These are phyloP conservation scores for Aldabrachelys gigantea DNA, from an alignment of 2,113 vertebrate genomes.

Conservation along the genomic window DNA sequence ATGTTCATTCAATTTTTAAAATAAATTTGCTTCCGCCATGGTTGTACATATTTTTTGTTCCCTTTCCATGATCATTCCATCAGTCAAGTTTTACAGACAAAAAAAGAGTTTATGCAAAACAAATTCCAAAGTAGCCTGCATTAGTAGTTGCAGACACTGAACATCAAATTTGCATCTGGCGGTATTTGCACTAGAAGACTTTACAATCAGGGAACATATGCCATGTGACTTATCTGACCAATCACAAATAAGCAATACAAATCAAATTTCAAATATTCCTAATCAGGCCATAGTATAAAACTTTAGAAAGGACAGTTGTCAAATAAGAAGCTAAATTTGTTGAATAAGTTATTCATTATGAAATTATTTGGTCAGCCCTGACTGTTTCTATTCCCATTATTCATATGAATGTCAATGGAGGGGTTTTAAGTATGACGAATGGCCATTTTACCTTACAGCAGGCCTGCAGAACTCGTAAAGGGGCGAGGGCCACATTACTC, in stretches of 20 bases:
- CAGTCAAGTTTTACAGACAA: background rate
- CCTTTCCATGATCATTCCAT: background rate
- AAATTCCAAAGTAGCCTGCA: background rate
- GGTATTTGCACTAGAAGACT: background rate
- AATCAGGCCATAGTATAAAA: background rate
- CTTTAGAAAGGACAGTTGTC: background rate
- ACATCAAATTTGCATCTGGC: background rate
- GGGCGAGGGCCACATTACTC: too few species aligned
- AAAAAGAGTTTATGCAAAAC: background rate
- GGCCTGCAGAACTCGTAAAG: too few species aligned
- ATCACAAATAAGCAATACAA: background rate
- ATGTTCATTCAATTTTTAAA: background rate
- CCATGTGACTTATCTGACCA: fast-evolving
- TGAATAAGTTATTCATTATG: background rate
- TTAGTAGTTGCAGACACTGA: background rate
- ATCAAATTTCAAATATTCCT: background rate
- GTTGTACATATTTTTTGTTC: constrained; percentile 5
- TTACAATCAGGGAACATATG: background rate
- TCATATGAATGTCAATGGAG: fast-evolving
- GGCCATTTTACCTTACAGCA: background rate
- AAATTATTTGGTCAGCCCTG: background rate
- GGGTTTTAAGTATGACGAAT: background rate
- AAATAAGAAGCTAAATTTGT: background rate
- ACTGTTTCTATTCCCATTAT: background rate
- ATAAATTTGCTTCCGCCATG: background rate